Base-by-base conservation (phyloP, 2,113 vertebrate species). In the Microcebus griseorufus region DNA sequence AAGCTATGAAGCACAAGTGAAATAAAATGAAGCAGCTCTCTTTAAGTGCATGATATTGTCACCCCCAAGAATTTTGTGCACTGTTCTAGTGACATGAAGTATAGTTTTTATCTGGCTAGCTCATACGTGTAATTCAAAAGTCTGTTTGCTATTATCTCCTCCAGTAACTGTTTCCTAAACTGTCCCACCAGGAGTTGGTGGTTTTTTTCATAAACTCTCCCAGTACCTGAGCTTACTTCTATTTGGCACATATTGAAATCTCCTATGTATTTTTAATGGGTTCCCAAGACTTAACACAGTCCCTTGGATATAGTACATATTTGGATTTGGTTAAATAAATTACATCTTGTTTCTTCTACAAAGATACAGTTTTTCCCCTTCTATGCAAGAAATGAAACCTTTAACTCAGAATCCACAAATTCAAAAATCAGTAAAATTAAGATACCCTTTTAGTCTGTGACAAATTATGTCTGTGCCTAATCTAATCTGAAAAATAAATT, bases 361-460 rank as follows among this genome's bases (percentile, higher is more conserved):
- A 6, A 78, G 62, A 92, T 86, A 82, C 2, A 53, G 69, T 82
- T 67, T 88, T 25, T 11, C 32, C 25, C n/a, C 37, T 64, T 62
- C 86, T 29, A 94, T 75, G 20, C 39, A 76, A 94, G 23, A 89
- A 85, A 95, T 55, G 67, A 94, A 94, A 73, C n/a, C 37, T 70
- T 55, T 80, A 90, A 81, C 42, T 76, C n/a, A 64, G 25, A 94
- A 92, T 70, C 22, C 22, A 45, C 27, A 92, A 83, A 92, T 67
- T 70, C 23, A 83, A 91, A 97, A 90, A 48, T 58, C 87, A 86
- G 12, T 88, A 95, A 22, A 82, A 91, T 72, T 83, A 55, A 88
- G 45, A 82, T 32, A 58, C 6, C 14, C n/a, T 97, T 76, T 76
- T 53, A 82, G 39, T 45, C 76, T 87, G 32, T 83, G n/a, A 75